Evolutionary conservation across 2,113 vertebrate species (phyloP), one percentile per base, ranked within the genome.

Genomic region (Ochotona princeps): DNA sequence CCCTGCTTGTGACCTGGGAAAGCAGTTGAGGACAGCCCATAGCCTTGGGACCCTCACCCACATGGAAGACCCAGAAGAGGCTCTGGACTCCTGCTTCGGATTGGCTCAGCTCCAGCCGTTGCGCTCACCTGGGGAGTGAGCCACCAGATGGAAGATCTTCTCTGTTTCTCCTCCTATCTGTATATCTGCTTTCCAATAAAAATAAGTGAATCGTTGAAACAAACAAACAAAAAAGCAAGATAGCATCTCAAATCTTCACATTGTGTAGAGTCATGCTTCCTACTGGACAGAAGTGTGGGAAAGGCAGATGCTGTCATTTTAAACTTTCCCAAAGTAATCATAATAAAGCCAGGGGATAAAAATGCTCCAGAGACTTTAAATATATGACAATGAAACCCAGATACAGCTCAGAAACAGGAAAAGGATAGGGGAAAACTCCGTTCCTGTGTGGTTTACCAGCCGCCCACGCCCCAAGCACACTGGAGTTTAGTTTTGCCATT

Each of bases 351-450:
- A 11, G 61, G 30, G 83, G 91, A 87, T 61, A 72, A 80, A 93
- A 89, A 89, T 91, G 70, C 4, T 73, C 30, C 63, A 93, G 57
- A 28, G 2, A 66, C 66, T 63, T 66, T 44, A 63, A 86, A 15
- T 5, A 28, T 57, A 38, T 44, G 63, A 95, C 28, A 95, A 47
- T 72, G 51, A 92, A 35, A 87, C 0, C 82, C 82, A 73, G 35
- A 15, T 90, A 95, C 44, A 13, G 93, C 81, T 89, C 95, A 83
- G 0, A 5, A 95, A 87, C 93, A 81, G 0, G 6, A 13, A 92
- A 83, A 92, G 94, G 89, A 96, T 93, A 97, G 94, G 38, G 96
- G 97, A 96, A 97, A 94, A 92, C 93, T 96, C 65, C 96, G 13
- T 79, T 9, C 1, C 83, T 20, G 66, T 1, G 25, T 88, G 96